These are phyloP conservation scores for Schizotus pectinicornis DNA, from an alignment of 2,888 invertebrate species.

Conservation along the genomic window DNA sequence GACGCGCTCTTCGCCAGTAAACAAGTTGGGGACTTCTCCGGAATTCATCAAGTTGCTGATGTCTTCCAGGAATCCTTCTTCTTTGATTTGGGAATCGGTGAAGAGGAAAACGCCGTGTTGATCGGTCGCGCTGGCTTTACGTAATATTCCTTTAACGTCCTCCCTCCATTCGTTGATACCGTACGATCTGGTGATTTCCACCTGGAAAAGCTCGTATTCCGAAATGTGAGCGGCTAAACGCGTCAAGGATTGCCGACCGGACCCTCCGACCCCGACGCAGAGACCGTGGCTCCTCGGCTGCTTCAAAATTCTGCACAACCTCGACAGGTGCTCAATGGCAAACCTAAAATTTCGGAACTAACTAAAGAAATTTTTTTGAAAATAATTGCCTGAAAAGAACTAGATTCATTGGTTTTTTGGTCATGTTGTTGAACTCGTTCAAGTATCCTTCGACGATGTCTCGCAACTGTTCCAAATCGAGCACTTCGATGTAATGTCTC, in stretches of 20 bases:
- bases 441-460: constrained; percentile 87
- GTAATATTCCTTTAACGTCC: constrained; percentile 81
- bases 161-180: constrained; percentile 88
- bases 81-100: constrained; percentile 91
- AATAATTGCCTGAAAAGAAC: constrained; percentile 77
- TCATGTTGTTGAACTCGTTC: constrained; percentile 92
- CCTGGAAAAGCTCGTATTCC: constrained; percentile 90
- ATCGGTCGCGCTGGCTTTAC: constrained; percentile 82
- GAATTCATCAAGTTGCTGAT: constrained; percentile 91
- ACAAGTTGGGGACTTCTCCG: constrained; percentile 93
- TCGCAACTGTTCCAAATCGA: constrained; percentile 80
- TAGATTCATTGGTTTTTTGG: constrained; percentile 95
- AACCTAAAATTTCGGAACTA: constrained; percentile 62
- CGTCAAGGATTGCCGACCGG: constrained; percentile 90
- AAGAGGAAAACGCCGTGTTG: constrained; percentile 89
- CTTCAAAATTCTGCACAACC: constrained; percentile 87
- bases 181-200: constrained; percentile 89
- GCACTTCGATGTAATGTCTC: constrained; percentile 87
- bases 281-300: constrained; percentile 87
- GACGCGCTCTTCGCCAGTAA: constrained; percentile 81
- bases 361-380: constrained; percentile 21
- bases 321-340: constrained; percentile 92
- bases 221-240: constrained; percentile 91
- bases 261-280: constrained; percentile 88
- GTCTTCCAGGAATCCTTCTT: constrained; percentile 92